These are phyloP conservation scores for Anthonomus grandis DNA, from an alignment of 1,140 invertebrate genomes.

Conservation along the genomic window DNA sequence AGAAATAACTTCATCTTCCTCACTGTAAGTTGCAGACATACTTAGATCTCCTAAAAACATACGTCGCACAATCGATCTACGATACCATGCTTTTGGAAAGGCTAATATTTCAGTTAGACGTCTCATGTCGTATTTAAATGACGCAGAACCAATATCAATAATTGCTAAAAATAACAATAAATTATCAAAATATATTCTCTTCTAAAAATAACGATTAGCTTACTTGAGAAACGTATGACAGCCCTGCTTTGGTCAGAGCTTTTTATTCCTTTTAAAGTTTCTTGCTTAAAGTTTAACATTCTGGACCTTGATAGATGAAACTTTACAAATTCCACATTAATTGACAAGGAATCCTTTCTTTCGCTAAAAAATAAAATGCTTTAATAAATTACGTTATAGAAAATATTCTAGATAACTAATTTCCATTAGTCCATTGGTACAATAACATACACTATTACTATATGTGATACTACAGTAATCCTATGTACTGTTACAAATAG, in stretches of 20 bases:
- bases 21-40: slow-evolving; percentile 47
- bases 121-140: slow-evolving; percentile 98
- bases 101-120: slow-evolving; percentile 95
- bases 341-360: slow-evolving; percentile 90
- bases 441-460: no score
- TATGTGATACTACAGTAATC: no score
- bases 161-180: slow-evolving; percentile 63
- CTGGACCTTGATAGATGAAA: slow-evolving; percentile 88
- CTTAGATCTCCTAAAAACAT: slow-evolving; percentile 90
- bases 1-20: slow-evolving; percentile 37
- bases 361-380: slow-evolving; percentile 56
- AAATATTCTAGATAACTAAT: no score
- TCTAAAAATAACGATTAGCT: slow-evolving; percentile 35
- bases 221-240: slow-evolving; percentile 88
- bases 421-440: no score
- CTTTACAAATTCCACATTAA: slow-evolving; percentile 97
- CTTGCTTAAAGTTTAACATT: slow-evolving; percentile 73
- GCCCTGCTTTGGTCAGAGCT: slow-evolving; percentile 65
- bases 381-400: no score
- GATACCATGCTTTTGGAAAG: slow-evolving; percentile 98
- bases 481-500: no score
- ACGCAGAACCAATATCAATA: slow-evolving; percentile 94
- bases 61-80: slow-evolving; percentile 85
- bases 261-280: slow-evolving; percentile 43
- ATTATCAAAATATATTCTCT: not conserved